Conservation (phyloP, 2,113 vertebrate species). For the Pluvianellus socialis region DNA sequence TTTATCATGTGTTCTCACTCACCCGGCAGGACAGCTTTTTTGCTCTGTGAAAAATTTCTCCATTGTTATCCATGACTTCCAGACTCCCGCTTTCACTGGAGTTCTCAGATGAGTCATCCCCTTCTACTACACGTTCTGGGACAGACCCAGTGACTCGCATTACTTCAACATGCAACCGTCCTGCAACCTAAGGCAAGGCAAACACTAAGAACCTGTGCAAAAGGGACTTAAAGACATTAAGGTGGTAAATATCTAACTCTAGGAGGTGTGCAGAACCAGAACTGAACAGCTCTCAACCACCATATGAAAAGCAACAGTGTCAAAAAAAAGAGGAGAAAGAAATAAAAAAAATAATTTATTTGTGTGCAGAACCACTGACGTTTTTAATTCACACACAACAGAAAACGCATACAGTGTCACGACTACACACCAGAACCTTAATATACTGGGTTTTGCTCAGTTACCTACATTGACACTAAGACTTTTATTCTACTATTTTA, state of each 20-base stretch:
- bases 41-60: slow-evolving; percentile 89
- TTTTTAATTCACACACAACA: neutral
- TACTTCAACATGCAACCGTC: slow-evolving; percentile 92
- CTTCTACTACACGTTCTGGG: slow-evolving; percentile 85
- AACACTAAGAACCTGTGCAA: neutral
- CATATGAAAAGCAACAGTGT: neutral
- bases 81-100: slow-evolving; percentile 93
- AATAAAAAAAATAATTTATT: neutral
- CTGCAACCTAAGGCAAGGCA: slow-evolving; percentile 83
- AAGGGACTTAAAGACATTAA: neutral
- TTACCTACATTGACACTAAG: neutral
- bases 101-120: slow-evolving; percentile 96
- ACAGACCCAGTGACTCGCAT: slow-evolving; percentile 88
- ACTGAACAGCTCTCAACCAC: neutral
- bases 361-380: neutral
- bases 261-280: neutral
- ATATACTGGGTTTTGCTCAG: neutral
- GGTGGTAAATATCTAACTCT: neutral
- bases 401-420: neutral
- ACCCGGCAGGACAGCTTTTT: slow-evolving; percentile 94
- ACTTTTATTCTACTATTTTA: neutral
- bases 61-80: slow-evolving; percentile 89
- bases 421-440: neutral
- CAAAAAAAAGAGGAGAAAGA: neutral
- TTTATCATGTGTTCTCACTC: neutral